Conservation (phyloP, 1,140 invertebrate genomes). For the Zaprionus inermis region DNA sequence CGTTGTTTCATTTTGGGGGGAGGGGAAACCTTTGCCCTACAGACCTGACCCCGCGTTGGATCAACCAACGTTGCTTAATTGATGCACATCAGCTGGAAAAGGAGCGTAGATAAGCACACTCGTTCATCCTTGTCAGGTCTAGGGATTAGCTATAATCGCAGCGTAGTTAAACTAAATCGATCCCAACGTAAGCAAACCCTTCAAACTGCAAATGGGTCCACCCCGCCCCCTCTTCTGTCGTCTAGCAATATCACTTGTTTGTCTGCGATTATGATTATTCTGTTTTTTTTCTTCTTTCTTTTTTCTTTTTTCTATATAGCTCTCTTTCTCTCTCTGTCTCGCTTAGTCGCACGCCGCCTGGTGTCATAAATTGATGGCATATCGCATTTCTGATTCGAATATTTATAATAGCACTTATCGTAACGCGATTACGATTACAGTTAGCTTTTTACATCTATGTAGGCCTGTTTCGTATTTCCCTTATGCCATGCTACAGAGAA, state of each 20-base stretch:
- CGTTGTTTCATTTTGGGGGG: background rate
- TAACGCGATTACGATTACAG: conserved; percentile 41
- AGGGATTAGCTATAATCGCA: conserved; percentile 19
- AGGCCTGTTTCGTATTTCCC: conserved; percentile 15
- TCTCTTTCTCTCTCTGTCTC: background rate
- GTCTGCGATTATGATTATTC: conserved; percentile 7
- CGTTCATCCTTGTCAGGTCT: conserved; percentile 5
- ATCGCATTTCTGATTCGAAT: conserved; percentile 28
- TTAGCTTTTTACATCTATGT: conserved; percentile 12
- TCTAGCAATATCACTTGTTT: conserved; percentile 15
- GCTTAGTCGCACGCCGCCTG: no score
- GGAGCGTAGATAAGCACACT: conserved; percentile 3
- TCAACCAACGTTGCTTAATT: conserved; percentile 9
- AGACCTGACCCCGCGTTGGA: background rate
- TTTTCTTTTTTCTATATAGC: background rate
- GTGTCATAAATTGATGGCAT: conserved; percentile 31
- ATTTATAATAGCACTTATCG: conserved; percentile 38
- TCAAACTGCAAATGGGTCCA: conserved; percentile 1
- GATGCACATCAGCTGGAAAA: background rate
- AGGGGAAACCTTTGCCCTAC: conserved; percentile 1
- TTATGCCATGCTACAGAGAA: background rate
- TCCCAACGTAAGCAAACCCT: background rate
- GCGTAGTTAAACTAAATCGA: background rate
- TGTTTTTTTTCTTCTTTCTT: background rate
- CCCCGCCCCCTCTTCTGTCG: background rate